phyloP scores from a whole-genome alignment of 2,888 invertebrate genomes.

The Scaptomyza caliginosa region DNA sequence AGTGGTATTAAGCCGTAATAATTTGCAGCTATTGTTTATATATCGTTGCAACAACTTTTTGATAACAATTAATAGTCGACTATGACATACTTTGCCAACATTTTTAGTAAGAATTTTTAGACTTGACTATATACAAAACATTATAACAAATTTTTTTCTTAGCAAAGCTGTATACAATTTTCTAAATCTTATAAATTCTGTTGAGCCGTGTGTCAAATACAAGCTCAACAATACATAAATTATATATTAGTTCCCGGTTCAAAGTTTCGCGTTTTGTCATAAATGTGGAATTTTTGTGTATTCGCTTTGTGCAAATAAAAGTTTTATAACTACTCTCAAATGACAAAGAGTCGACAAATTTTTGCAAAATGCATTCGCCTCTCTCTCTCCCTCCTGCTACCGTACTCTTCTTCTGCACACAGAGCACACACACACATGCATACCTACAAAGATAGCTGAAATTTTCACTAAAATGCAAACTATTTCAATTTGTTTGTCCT shows the following conservation, averaged over 20 bases:
- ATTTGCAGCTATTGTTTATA: neutral
- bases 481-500: slow-evolving; percentile 39
- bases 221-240: neutral
- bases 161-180: too few relatives aligned
- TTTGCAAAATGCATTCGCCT: slow-evolving; percentile 17
- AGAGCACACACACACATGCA: neutral
- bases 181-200: too few relatives aligned
- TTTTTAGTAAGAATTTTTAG: too few relatives aligned
- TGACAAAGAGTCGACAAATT: slow-evolving; percentile 13
- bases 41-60: neutral
- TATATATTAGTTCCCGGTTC: neutral
- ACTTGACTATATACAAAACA: too few relatives aligned
- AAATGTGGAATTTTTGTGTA: neutral
- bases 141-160: too few relatives aligned
- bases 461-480: slow-evolving; percentile 24
- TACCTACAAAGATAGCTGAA: slow-evolving; percentile 24
- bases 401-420: too few relatives aligned
- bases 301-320: slow-evolving; percentile 6
- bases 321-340: neutral
- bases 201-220: neutral
- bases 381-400: neutral
- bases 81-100: neutral
- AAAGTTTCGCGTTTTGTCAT: neutral
- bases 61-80: neutral
- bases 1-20: neutral